Conservation (phyloP, 92 coral and sea anemone species). For the Galaxea fascicularis region DNA sequence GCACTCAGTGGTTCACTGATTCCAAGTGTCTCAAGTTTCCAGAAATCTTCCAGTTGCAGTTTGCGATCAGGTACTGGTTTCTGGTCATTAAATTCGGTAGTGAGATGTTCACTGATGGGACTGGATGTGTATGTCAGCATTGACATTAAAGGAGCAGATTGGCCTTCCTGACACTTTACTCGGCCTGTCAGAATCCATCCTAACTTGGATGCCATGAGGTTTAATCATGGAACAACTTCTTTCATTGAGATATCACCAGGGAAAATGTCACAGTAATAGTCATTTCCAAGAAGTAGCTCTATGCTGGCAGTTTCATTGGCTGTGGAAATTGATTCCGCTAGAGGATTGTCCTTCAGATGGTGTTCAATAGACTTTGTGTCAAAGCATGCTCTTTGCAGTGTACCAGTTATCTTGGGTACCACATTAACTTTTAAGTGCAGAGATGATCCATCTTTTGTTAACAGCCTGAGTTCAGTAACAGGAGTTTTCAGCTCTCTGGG, state of each 20-base stretch:
- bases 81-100: neutral
- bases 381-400: neutral
- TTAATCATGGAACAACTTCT: slow-evolving; percentile 41
- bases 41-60: slow-evolving; percentile 40
- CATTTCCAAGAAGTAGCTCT: slow-evolving; percentile 48
- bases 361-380: no score
- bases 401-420: slow-evolving; percentile 19
- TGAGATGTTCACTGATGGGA: neutral
- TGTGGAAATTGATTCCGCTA: slow-evolving; percentile 26
- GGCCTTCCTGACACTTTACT: neutral
- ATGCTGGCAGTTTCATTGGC: slow-evolving; percentile 38
- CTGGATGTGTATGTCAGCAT: slow-evolving; percentile 25
- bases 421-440: slow-evolving; percentile 35
- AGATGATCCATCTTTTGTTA: slow-evolving; percentile 42
- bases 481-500: slow-evolving; percentile 39
- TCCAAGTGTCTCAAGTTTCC: slow-evolving; percentile 68
- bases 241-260: slow-evolving; percentile 19
- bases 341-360: slow-evolving; percentile 21
- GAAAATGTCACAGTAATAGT: slow-evolving; percentile 50
- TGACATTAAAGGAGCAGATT: slow-evolving; percentile 1
- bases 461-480: slow-evolving; percentile 34
- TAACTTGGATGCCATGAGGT: slow-evolving; percentile 51
- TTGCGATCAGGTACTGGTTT: neutral
- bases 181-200: slow-evolving; percentile 51
- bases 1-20: slow-evolving; percentile 52